Conservation (phyloP, 2,797 vertebrate genomes). For the Labeo calbasu region DNA sequence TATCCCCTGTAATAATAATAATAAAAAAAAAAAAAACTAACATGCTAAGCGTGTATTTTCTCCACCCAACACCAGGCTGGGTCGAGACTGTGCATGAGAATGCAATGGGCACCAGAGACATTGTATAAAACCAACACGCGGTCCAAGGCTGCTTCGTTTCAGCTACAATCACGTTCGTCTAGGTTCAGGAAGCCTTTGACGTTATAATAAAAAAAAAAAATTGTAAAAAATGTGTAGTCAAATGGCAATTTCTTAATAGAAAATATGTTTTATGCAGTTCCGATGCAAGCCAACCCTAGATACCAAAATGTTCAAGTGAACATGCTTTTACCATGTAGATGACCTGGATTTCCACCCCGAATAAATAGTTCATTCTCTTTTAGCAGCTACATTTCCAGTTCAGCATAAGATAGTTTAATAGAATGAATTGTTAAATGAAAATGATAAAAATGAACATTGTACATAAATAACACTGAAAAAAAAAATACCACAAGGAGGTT, state of each 20-base stretch:
- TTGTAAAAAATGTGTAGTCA: constrained; percentile 79
- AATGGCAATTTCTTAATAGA: constrained; percentile 79
- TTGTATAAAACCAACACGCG: constrained; percentile 68
- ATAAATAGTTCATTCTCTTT: constrained; percentile 65
- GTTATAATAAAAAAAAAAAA: constrained; percentile 72
- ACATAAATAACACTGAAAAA: constrained; percentile 77
- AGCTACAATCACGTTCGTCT: constrained; percentile 80
- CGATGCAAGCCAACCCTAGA: constrained; percentile 75
- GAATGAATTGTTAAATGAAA: constrained; percentile 56
- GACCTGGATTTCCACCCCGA: constrained; percentile 69
- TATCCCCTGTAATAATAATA: constrained; percentile 64
- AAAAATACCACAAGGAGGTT: constrained; percentile 60
- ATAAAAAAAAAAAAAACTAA: constrained; percentile 69
- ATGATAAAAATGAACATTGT: constrained; percentile 56
- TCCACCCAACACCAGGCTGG: constrained; percentile 77
- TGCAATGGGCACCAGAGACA: constrained; percentile 69
- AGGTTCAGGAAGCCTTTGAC: constrained; percentile 69
- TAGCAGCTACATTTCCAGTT: constrained; percentile 85
- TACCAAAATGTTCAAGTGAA: constrained; percentile 64
- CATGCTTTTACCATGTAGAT: constrained; percentile 66
- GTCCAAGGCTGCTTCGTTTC: constrained; percentile 78
- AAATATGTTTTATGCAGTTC: constrained; percentile 81
- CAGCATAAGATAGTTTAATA: constrained; percentile 64
- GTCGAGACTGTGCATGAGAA: constrained; percentile 71
- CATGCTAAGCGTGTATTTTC: constrained; percentile 67